Evolutionary conservation across 2,113 vertebrate species (phyloP).

Genomic region (Triplophysa siluroides): DNA sequence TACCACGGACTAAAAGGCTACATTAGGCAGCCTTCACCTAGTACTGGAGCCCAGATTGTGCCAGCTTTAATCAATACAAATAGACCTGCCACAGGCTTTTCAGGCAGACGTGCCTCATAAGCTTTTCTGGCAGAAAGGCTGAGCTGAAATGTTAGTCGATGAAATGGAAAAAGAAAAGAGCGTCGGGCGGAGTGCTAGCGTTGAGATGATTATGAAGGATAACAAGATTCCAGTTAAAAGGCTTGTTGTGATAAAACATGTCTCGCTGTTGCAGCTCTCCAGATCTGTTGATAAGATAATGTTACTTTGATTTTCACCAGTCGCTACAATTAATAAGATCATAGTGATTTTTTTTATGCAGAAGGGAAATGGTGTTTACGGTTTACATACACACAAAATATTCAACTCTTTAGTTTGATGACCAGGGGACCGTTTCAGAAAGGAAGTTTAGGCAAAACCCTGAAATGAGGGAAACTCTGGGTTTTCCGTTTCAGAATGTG

Average conservation of each 20-base stretch:
- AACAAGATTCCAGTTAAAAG: constrained; percentile 34
- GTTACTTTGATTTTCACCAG: not conserved
- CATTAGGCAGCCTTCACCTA: constrained; percentile 23
- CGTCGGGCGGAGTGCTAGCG: not conserved
- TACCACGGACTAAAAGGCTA: constrained; percentile 20
- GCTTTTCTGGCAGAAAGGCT: constrained; percentile 22
- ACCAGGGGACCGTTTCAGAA: no score
- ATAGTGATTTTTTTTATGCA: not conserved
- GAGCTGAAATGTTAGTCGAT: constrained; percentile 9
- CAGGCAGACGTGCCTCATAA: constrained; percentile 39
- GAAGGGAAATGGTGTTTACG: not conserved
- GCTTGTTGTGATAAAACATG: constrained; percentile 20
- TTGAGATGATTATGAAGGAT: constrained; percentile 40
- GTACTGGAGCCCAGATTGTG: constrained; percentile 8
- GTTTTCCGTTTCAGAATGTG: no score
- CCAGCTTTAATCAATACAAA: constrained; percentile 45
- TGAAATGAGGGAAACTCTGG: no score
- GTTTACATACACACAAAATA: not conserved
- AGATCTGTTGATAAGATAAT: not conserved
- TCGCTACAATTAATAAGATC: not conserved
- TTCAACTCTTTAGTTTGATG: not conserved
- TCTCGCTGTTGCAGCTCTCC: not conserved
- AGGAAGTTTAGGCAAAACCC: no score
- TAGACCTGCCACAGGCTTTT: constrained; percentile 39
- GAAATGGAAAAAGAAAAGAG: constrained; percentile 28